Evolutionary conservation across 2,113 vertebrate species (phyloP), one percentile per base, ranked within the genome.

Genomic region (Genyomyrus donnyi): DNA sequence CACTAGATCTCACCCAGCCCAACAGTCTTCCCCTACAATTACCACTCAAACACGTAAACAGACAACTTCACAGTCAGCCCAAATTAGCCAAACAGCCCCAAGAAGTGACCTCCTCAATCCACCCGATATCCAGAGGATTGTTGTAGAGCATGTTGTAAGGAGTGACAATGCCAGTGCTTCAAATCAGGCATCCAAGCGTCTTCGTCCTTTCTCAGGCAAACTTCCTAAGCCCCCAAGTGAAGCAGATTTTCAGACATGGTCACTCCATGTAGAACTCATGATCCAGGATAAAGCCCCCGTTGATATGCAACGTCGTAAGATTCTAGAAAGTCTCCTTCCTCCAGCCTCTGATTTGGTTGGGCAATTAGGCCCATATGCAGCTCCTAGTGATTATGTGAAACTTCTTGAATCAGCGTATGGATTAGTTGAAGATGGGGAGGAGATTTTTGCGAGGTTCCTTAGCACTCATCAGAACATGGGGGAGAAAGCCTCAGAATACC

Each of bases 371-470:
- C 45, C 89, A 0, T 17, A 56, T 46, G 62, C 87, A 1, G 27
- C n/a, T 27, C 91, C 90, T 3, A 17, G 21, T 21, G 88, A 88
- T 8, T 90, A 91, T 46, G 11, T 89, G 1, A 92, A 70, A 49
- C 52, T 90, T 10, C 11, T 90, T 2, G 90, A 90, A 1, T 92
- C 89, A 42, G 89, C 84, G n/a, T 91, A 90, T 87, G 90, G 89
- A 1, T 19, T 92, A 1, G 87, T 89, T 1, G 86, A 92, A 13
- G 91, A 91, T 48, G 88, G 89, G 9, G 80, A 90, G 7, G 89
- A 92, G 17, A 91, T 92, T 11, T 92, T 91, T 87, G 77, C 53
- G 35, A 91, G 50, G 70, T 90, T 90, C 17, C 53, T 90, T 3
- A 90, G 27, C 19, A 91, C 83, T 24, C 9, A 89, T 45, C 90